Conservation (phyloP, 2,113 vertebrate species). For the Microtus richardsoni region DNA sequence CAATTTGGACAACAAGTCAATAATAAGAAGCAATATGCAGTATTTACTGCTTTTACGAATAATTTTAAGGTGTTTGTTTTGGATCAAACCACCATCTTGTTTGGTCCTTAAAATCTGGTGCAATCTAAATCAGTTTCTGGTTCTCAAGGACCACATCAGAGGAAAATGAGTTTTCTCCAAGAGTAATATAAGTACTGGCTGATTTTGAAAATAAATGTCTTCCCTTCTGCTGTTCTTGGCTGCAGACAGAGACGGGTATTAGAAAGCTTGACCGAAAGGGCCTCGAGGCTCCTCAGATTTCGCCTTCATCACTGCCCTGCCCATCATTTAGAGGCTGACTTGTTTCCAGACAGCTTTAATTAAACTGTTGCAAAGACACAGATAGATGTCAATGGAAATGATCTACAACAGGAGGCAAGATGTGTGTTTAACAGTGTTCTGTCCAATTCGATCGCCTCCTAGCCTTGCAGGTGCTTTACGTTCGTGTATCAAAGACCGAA, state of each 20-base stretch:
- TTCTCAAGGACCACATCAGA: constrained; percentile 5
- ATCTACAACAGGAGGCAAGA: constrained; percentile 90
- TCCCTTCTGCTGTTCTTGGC: constrained; percentile 73
- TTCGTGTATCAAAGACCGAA: constrained; percentile 83
- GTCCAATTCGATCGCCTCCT: constrained; percentile 88
- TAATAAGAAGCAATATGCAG: background rate
- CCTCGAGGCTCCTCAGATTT: constrained; percentile 77
- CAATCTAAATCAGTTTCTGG: constrained; percentile 27
- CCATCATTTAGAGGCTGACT: constrained; percentile 84
- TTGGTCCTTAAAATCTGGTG: constrained; percentile 39
- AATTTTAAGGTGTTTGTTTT: background rate
- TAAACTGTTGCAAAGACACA: constrained; percentile 87
- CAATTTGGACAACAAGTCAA: constrained; percentile 15
- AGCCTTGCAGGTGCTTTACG: constrained; percentile 83
- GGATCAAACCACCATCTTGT: background rate
- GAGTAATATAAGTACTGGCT: constrained; percentile 8
- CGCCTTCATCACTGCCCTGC: constrained; percentile 83
- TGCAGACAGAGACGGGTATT: constrained; percentile 51
- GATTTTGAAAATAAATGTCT: constrained; percentile 74
- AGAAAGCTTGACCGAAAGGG: constrained; percentile 57
- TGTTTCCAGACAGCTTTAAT: constrained; percentile 90
- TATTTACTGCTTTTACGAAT: constrained; percentile 60
- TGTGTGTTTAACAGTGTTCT: constrained; percentile 87
- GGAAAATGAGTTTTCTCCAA: constrained; percentile 38
- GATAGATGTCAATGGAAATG: constrained; percentile 90